Evolutionary conservation across 2,113 vertebrate species (phyloP), one percentile per base, ranked within the genome.

Genomic region (Muntiacus muntjak): DNA sequence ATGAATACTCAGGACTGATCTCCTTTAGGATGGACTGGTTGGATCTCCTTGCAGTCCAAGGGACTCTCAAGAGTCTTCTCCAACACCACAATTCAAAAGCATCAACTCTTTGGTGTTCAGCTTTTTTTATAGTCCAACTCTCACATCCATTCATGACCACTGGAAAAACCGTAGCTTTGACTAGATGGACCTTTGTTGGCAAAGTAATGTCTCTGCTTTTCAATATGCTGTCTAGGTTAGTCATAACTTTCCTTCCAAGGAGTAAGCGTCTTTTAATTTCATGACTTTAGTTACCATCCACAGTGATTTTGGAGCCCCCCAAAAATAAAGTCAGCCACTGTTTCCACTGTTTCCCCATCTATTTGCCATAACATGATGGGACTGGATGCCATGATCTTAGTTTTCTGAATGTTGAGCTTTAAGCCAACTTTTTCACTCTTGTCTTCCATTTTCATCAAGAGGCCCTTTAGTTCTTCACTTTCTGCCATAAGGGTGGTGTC

Each of bases 221-320:
- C 9, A 67, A 67, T n/a, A 67, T 67, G 62, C 7, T 19, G 7
- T 67, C 62, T 67, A 67, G 33, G 33, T 67, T n/a, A 16, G 16
- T 67, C 62, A 67, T 67, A 67, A 8, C 33, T n/a, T n/a, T n/a
- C 33, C 33, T 67, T n/a, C 33, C 16, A 67, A n/a, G 8, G 62
- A 67, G 33, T n/a, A 67, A 67, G 16, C 7, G 19, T 67, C 62
- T 67, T 67, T 67, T n/a, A 67, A 67, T 67, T 67, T 67, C 33
- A 67, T 19, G 62, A 7, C 7, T 67, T 7, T 4, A 67, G 4
- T 67, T 2, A 19, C 33, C 62, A 67, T 67, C 33, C 1, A 1
- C 33, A 67, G 33, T n/a, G 33, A 67, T 67, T 67, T 67, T 0
- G 0, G 62, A 67, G 16, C 15, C 16, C 26, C 26, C 15, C 0